Conservation (phyloP, 2,797 vertebrate genomes). For the Telmatherina bonti region DNA sequence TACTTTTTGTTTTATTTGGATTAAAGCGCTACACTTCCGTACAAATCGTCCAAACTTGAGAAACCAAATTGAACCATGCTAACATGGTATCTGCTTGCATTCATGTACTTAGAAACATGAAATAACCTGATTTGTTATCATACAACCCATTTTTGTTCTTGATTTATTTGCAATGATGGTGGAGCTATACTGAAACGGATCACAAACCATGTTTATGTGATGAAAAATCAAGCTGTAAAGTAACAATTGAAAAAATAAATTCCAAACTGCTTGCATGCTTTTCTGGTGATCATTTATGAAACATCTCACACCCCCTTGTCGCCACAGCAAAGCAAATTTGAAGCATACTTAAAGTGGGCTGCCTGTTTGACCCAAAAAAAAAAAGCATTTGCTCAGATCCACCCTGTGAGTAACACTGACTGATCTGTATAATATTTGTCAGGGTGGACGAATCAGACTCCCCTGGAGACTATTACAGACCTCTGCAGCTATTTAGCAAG, state of each 20-base stretch:
- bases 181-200: not conserved
- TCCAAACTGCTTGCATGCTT: not conserved
- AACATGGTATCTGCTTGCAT: not conserved
- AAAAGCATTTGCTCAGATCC: slow-evolving; percentile 38
- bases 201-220: slow-evolving; percentile 9
- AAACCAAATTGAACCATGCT: not conserved
- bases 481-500: slow-evolving; percentile 61
- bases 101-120: not conserved
- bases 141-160: not conserved
- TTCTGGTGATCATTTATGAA: not conserved
- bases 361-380: slow-evolving; percentile 28
- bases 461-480: slow-evolving; percentile 72
- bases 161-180: slow-evolving; percentile 6
- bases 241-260: not conserved
- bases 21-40: no score
- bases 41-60: not conserved
- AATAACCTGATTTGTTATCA: not conserved
- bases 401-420: slow-evolving; percentile 51
- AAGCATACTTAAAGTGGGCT: slow-evolving; percentile 8
- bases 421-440: slow-evolving; percentile 47
- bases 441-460: slow-evolving; percentile 63
- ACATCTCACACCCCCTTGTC: not conserved
- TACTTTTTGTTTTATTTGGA: no score
- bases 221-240: not conserved
- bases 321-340: slow-evolving; percentile 2